Conservation (phyloP, 2,113 vertebrate species). For the Oncorhynchus tshawytscha region DNA sequence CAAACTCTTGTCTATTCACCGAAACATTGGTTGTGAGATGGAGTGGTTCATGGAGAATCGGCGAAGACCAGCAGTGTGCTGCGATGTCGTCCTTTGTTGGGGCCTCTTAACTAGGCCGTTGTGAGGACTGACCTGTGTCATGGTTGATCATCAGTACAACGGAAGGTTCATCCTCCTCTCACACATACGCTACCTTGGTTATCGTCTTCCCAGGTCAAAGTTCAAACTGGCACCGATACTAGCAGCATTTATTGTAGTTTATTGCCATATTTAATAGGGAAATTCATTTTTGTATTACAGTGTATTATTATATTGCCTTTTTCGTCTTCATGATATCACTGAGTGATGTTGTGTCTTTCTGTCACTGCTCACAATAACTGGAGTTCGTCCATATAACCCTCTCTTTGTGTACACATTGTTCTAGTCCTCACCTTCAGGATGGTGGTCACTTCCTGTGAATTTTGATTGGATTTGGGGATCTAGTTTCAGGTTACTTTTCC, state of each 20-base stretch:
- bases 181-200: slow-evolving; percentile 8
- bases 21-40: too few species aligned
- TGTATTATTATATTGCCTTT: slow-evolving; percentile 18
- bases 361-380: background rate
- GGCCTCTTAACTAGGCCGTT: background rate
- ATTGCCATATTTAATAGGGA: slow-evolving; percentile 41
- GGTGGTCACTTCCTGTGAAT: background rate
- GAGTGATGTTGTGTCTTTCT: background rate
- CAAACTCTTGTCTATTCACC: too few species aligned
- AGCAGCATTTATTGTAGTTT: slow-evolving; percentile 36
- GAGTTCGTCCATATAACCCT: background rate
- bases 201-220: slow-evolving; percentile 31
- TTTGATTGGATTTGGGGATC: background rate
- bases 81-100: background rate
- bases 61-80: too few species aligned
- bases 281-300: background rate
- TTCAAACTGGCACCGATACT: slow-evolving; percentile 29
- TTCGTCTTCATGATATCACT: background rate
- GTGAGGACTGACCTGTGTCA: background rate
- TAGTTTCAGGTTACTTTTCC: background rate
- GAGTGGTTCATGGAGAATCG: background rate
- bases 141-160: background rate
- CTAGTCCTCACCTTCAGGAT: too few species aligned
- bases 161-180: background rate
- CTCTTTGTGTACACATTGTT: background rate